These are phyloP conservation scores for Ahaetulla prasina DNA, from an alignment of 2,113 vertebrate genomes.

Conservation along the genomic window DNA sequence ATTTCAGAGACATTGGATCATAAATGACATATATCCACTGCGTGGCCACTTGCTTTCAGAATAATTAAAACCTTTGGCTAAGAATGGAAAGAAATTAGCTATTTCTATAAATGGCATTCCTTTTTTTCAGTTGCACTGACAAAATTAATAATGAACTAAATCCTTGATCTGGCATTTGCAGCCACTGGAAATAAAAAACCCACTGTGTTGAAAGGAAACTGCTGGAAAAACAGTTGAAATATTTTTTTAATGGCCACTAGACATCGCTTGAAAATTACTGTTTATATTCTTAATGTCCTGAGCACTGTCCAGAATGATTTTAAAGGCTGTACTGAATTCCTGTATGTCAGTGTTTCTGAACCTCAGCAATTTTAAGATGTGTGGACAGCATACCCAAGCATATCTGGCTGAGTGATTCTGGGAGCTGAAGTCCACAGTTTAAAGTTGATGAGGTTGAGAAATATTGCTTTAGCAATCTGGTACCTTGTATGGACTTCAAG, in stretches of 20 bases:
- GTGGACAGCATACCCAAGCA: background rate
- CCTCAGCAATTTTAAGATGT: background rate
- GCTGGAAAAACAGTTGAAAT: slow-evolving; percentile 57
- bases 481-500: background rate
- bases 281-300: background rate
- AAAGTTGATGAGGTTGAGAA: background rate
- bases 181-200: background rate
- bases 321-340: background rate
- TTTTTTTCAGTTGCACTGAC: background rate
- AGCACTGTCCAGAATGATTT: background rate
- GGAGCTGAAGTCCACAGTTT: background rate
- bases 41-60: background rate
- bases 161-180: background rate
- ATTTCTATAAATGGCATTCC: background rate
- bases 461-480: background rate
- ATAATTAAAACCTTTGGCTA: background rate
- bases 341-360: background rate
- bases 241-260: slow-evolving; percentile 58
- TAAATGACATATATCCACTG: background rate
- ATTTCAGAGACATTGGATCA: background rate
- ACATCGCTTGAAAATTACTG: slow-evolving; percentile 38
- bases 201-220: slow-evolving; percentile 40
- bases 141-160: background rate
- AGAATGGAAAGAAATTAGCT: background rate
- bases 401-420: background rate